phyloP scores from a whole-genome alignment of 2,797 vertebrate species.

The Podarcis siculus region DNA sequence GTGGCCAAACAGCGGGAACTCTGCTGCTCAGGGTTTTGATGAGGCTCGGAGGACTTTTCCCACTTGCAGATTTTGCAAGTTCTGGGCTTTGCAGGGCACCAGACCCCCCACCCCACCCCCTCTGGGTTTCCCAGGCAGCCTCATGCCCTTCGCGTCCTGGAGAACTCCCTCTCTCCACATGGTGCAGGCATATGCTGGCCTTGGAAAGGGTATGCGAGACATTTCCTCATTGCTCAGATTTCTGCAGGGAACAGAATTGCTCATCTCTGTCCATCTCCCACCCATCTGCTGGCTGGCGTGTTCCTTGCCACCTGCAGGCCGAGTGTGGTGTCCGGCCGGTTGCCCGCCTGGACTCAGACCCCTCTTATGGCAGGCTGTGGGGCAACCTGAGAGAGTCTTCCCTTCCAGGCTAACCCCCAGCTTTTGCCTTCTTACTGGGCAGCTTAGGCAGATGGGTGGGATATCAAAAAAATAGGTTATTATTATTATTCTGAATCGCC shows the following conservation, averaged over 20 bases:
- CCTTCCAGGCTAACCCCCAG: neutral
- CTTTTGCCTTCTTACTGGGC: neutral
- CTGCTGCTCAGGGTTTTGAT: no score
- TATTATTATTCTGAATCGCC: no score
- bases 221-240: neutral
- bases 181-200: no score
- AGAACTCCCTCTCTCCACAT: no score
- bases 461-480: no score
- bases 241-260: neutral
- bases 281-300: no score
- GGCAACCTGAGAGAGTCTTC: neutral
- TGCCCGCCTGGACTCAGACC: rapidly evolving
- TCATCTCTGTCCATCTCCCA: neutral
- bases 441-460: no score
- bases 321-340: no score
- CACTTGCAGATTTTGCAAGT: neutral
- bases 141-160: neutral
- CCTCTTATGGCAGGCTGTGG: neutral
- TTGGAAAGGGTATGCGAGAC: no score
- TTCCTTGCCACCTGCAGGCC: no score
- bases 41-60: no score
- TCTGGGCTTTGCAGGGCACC: neutral
- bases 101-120: neutral
- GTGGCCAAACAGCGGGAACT: neutral
- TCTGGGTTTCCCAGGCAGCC: neutral